phyloP scores from a whole-genome alignment of 1,140 invertebrate genomes.

The Bradysia coprophila region DNA sequence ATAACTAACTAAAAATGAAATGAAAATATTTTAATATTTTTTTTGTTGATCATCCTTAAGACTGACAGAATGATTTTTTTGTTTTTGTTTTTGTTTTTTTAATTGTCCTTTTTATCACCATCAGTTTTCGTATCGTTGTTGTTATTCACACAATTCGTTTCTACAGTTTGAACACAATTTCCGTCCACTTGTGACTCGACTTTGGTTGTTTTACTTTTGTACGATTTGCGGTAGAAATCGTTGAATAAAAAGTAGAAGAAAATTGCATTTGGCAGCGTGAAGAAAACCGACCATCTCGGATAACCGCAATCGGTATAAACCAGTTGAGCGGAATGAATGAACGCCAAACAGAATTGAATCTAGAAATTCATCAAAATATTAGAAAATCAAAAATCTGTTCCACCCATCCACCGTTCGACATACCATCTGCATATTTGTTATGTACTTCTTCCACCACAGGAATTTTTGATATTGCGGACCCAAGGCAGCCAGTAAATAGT shows the following conservation, averaged over 20 bases:
- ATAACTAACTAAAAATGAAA: no score
- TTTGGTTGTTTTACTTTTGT: slow-evolving; percentile 24
- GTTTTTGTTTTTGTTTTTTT: no score
- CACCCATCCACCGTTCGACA: slow-evolving; percentile 6
- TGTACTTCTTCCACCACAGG: slow-evolving; percentile 66
- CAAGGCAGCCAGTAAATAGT: slow-evolving; percentile 57
- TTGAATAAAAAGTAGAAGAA: slow-evolving; percentile 67
- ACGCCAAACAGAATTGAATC: slow-evolving; percentile 58
- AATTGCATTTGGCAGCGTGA: slow-evolving; percentile 57
- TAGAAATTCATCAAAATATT: slow-evolving; percentile 14
- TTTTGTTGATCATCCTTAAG: no score
- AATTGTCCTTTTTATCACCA: no score
- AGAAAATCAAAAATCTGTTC: background rate
- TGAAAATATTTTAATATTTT: no score
- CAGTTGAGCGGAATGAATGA: slow-evolving; percentile 61
- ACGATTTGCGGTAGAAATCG: slow-evolving; percentile 61
- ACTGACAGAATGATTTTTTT: no score
- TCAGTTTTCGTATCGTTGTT: background rate
- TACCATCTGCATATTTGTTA: slow-evolving; percentile 68
- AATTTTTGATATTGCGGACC: slow-evolving; percentile 54
- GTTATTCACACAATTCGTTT: background rate
- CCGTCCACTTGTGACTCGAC: no score
- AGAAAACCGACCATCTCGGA: slow-evolving; percentile 48
- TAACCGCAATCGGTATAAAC: slow-evolving; percentile 73
- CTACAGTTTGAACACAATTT: background rate